phyloP scores from a whole-genome alignment of 1,140 invertebrate species.

The Drosophila pallidifrons region DNA sequence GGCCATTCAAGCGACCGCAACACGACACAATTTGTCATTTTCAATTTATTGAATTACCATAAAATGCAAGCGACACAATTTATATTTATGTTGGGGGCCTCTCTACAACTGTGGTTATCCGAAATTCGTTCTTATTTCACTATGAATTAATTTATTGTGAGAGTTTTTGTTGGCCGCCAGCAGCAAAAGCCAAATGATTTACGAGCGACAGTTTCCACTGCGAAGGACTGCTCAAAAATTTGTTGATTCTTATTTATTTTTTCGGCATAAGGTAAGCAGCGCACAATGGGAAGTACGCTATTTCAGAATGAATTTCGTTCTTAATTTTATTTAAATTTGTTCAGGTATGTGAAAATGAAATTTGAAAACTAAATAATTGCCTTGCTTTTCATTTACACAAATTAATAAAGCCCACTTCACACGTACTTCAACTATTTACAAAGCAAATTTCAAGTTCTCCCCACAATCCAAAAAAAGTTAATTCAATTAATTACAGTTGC shows the following conservation, averaged over 20 bases:
- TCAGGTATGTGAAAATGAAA: too few relatives aligned
- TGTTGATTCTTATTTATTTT: neutral
- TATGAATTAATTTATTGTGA: slow-evolving; percentile 69
- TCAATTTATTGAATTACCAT: slow-evolving; percentile 84
- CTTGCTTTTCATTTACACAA: neutral
- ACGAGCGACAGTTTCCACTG: slow-evolving; percentile 49
- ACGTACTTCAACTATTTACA: slow-evolving; percentile 4
- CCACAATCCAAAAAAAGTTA: slow-evolving; percentile 24
- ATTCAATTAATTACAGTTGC: slow-evolving; percentile 69
- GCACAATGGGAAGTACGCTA: neutral
- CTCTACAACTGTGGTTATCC: slow-evolving; percentile 52
- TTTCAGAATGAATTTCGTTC: too few relatives aligned
- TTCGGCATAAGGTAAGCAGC: slow-evolving; percentile 16
- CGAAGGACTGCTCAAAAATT: slow-evolving; percentile 28
- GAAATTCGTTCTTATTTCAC: slow-evolving; percentile 46
- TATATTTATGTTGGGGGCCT: slow-evolving; percentile 63
- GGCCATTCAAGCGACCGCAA: slow-evolving; percentile 67
- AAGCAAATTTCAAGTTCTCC: neutral
- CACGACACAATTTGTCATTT: slow-evolving; percentile 83
- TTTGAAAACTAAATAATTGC: too few relatives aligned
- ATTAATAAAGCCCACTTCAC: too few relatives aligned
- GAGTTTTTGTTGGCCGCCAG: slow-evolving; percentile 30
- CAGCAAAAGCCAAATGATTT: slow-evolving; percentile 56
- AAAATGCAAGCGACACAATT: slow-evolving; percentile 72
- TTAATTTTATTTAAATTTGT: too few relatives aligned